phyloP scores from a whole-genome alignment of 2,797 vertebrate genomes.

The Anabas testudineus region DNA sequence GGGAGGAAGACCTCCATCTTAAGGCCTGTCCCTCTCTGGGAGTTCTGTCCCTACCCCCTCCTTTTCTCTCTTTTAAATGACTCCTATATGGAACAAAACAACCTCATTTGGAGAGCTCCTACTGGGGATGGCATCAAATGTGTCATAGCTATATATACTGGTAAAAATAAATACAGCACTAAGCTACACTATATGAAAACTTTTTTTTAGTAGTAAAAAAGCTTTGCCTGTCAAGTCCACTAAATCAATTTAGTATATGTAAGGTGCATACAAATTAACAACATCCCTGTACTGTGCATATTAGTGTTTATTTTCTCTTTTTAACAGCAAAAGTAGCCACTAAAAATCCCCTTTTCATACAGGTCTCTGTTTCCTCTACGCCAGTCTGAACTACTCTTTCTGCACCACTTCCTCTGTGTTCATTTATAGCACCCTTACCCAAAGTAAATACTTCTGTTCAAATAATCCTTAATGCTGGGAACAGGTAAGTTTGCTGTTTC shows the following conservation, averaged over 20 bases:
- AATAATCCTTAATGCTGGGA: slow-evolving; percentile 70
- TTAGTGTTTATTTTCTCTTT: slow-evolving; percentile 33
- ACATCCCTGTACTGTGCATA: slow-evolving; percentile 16
- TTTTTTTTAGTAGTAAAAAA: slow-evolving; percentile 29
- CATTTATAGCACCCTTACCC: slow-evolving; percentile 79
- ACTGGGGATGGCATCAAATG: slow-evolving; percentile 87
- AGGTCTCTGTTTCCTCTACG: slow-evolving; percentile 65
- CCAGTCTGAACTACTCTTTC: slow-evolving; percentile 72
- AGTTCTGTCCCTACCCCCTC: slow-evolving; percentile 70
- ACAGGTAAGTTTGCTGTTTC: slow-evolving; percentile 58
- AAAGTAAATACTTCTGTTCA: slow-evolving; percentile 80
- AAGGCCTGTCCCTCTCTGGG: slow-evolving; percentile 85
- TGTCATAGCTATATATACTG: slow-evolving; percentile 85
- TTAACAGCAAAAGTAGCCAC: slow-evolving; percentile 33
- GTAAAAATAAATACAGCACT: slow-evolving; percentile 66
- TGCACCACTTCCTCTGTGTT: slow-evolving; percentile 74
- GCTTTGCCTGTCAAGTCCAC: slow-evolving; percentile 16
- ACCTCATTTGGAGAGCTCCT: slow-evolving; percentile 86
- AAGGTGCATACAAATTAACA: slow-evolving; percentile 32
- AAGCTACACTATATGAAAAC: slow-evolving; percentile 47
- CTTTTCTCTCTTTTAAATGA: slow-evolving; percentile 77
- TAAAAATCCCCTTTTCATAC: slow-evolving; percentile 47
- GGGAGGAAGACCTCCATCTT: slow-evolving; percentile 97
- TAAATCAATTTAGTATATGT: slow-evolving; percentile 10
- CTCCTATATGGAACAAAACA: slow-evolving; percentile 90